phyloP scores from a whole-genome alignment of 2,113 vertebrate genomes.

The Malurus alboscapulatus region DNA sequence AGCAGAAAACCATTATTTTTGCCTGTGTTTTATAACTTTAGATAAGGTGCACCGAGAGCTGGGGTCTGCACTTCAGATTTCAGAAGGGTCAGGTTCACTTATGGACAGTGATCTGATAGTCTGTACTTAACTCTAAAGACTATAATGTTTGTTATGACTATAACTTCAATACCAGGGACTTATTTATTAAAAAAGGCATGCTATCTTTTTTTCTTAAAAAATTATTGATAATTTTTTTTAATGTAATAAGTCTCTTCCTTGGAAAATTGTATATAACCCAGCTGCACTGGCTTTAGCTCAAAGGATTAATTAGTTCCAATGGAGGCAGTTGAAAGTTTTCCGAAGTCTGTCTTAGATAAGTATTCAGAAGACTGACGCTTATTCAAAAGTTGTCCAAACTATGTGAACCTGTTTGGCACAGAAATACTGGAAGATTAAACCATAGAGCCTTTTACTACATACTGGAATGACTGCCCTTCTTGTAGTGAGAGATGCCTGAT shows the following conservation, averaged over 20 bases:
- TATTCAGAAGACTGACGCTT: not conserved
- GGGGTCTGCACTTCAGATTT: not conserved
- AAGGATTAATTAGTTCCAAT: conserved; percentile 22
- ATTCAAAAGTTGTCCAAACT: conserved; percentile 6
- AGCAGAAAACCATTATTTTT: not conserved
- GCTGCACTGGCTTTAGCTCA: not conserved
- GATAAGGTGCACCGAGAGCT: not conserved
- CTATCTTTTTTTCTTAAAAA: not conserved
- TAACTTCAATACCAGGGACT: not conserved
- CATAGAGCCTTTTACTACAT: conserved; percentile 3
- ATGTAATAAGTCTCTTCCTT: not conserved
- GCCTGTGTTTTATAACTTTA: not conserved
- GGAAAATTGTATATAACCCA: not conserved
- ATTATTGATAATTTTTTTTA: not conserved
- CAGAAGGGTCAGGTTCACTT: not conserved
- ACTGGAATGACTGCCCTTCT: not conserved
- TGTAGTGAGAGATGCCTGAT: not conserved
- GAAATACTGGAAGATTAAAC: conserved; percentile 14
- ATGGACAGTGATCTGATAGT: not conserved
- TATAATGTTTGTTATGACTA: not conserved
- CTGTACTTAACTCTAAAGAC: not conserved
- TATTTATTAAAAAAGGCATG: not conserved
- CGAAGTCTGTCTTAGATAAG: not conserved
- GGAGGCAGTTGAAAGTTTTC: not conserved
- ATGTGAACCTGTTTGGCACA: conserved; percentile 8